Percentiles rank a stretch among this genome's conserved stretches.
phyloP scores from a whole-genome alignment of 2,888 invertebrate genomes.

The Lapara coniferarum region DNA sequence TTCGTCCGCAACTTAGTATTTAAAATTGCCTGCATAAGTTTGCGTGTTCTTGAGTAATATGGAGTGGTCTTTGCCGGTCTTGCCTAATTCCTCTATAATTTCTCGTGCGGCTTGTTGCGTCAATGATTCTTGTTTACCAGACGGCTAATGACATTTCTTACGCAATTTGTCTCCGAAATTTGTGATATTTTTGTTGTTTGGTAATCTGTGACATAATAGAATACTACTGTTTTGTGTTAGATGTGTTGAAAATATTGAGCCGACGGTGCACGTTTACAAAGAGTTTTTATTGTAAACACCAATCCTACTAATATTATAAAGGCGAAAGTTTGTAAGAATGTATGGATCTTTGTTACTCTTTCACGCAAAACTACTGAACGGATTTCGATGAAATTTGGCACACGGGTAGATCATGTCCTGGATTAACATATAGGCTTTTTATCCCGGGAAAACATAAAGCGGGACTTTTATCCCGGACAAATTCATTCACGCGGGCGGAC shows the following conservation, averaged over 20 bases:
- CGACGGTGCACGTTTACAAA: background rate
- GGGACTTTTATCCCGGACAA: no score
- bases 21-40: constrained; percentile 15
- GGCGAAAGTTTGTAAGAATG: no score
- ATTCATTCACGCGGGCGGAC: no score
- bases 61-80: constrained; percentile 5
- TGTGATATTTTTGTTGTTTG: constrained; percentile 5
- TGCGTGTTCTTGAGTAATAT: constrained; percentile 13
- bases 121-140: constrained; percentile 31
- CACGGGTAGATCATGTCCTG: no score
- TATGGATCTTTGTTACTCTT: no score
- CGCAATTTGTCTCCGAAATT: constrained; percentile 5
- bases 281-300: no score
- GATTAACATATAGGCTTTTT: no score
- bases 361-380: no score
- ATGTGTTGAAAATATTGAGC: background rate
- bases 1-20: constrained; percentile 8
- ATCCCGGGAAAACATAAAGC: no score
- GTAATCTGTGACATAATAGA: constrained; percentile 16
- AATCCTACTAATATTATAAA: no score
- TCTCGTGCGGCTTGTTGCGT: constrained; percentile 39
- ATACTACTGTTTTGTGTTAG: background rate
- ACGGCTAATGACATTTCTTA: constrained; percentile 15
- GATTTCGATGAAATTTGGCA: no score
- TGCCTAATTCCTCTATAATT: constrained; percentile 29